These are phyloP conservation scores for Drosophila nikananu DNA, from an alignment of 1,140 invertebrate species.

Conservation along the genomic window DNA sequence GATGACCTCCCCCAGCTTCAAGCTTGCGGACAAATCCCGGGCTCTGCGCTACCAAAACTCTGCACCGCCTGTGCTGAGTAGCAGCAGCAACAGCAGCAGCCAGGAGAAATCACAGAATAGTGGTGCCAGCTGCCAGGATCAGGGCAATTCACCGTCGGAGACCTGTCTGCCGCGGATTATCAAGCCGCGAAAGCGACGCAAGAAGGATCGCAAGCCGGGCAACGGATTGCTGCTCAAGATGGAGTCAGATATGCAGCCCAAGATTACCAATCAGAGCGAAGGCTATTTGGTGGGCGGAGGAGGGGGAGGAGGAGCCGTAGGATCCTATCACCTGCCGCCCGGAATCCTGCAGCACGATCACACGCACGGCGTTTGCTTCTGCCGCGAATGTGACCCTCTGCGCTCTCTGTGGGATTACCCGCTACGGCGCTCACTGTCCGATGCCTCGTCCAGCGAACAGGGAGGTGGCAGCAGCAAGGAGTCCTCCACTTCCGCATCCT, in stretches of 20 bases:
- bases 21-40: slow-evolving; percentile 64
- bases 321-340: slow-evolving; percentile 26
- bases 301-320: not conserved
- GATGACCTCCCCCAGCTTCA: slow-evolving; percentile 40
- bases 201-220: slow-evolving; percentile 91
- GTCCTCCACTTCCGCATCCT: slow-evolving; percentile 60
- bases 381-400: slow-evolving; percentile 91
- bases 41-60: slow-evolving; percentile 76
- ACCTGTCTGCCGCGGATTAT: slow-evolving; percentile 94
- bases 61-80: slow-evolving; percentile 57
- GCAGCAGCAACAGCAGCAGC: slow-evolving; percentile 10
- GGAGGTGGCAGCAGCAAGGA: slow-evolving; percentile 47
- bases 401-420: slow-evolving; percentile 90
- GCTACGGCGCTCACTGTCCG: slow-evolving; percentile 74
- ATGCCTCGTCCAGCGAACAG: slow-evolving; percentile 69
- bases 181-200: slow-evolving; percentile 94
- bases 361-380: slow-evolving; percentile 88
- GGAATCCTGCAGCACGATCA: slow-evolving; percentile 64
- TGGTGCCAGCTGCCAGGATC: slow-evolving; percentile 36
- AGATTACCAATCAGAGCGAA: slow-evolving; percentile 30
- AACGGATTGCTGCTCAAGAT: slow-evolving; percentile 75
- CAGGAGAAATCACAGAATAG: slow-evolving; percentile 48
- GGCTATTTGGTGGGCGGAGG: not conserved
- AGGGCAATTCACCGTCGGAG: slow-evolving; percentile 87
- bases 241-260: slow-evolving; percentile 62